phyloP scores from a whole-genome alignment of 2,888 invertebrate species.

The Meiosimyza platycephala region DNA sequence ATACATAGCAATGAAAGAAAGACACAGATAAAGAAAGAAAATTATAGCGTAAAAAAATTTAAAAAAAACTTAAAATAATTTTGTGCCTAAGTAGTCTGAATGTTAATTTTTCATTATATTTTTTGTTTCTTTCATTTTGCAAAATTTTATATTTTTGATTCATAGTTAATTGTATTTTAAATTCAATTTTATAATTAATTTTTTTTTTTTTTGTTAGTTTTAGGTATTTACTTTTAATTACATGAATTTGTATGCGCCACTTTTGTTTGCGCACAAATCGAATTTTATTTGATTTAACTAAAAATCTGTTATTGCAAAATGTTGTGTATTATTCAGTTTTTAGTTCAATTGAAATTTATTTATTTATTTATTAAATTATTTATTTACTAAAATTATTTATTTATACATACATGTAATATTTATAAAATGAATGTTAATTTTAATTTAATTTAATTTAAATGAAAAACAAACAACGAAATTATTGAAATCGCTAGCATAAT shows the following conservation, averaged over 20 bases:
- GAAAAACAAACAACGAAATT: no score
- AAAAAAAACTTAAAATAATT: slow-evolving; percentile 39
- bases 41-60: not conserved
- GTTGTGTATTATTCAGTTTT: slow-evolving; percentile 47
- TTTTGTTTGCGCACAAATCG: slow-evolving; percentile 31
- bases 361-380: slow-evolving; percentile 15
- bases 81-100: slow-evolving; percentile 58
- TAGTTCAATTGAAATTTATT: slow-evolving; percentile 59
- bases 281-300: slow-evolving; percentile 56
- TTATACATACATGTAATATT: no score
- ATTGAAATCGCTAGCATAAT: no score
- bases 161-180: slow-evolving; percentile 37
- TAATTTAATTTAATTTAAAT: no score
- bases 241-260: slow-evolving; percentile 29
- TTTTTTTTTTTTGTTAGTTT: slow-evolving; percentile 49
- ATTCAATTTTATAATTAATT: slow-evolving; percentile 28
- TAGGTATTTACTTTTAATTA: slow-evolving; percentile 46
- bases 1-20: no score
- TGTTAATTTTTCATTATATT: slow-evolving; percentile 51
- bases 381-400: slow-evolving; percentile 22
- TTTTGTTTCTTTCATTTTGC: slow-evolving; percentile 38
- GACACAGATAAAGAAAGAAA: no score
- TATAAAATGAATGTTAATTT: no score
- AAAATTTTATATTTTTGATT: slow-evolving; percentile 33
- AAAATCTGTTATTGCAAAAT: slow-evolving; percentile 45